phyloP scores from a whole-genome alignment of 2,888 invertebrate species.

The Byasa hedistus region DNA sequence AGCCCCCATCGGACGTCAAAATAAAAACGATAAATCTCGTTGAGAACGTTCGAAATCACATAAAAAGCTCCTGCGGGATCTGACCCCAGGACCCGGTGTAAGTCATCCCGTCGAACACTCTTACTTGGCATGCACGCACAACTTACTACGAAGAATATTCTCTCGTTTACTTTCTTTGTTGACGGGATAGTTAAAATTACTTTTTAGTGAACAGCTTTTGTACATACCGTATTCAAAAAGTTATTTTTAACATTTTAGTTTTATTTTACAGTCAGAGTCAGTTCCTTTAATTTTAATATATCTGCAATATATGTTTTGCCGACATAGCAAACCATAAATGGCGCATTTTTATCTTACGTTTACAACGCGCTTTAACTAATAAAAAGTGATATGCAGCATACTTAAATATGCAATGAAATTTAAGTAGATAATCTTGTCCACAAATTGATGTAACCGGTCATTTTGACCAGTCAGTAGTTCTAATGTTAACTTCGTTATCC shows the following conservation, averaged over 20 bases:
- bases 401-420: no score
- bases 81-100: conserved; percentile 47
- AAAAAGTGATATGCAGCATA: not conserved
- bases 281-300: not conserved
- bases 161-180: conserved; percentile 1
- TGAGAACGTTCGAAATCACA: conserved; percentile 47
- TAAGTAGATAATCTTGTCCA: no score
- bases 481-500: no score
- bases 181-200: conserved; percentile 21
- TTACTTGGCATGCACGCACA: conserved; percentile 30
- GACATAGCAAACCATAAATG: no score
- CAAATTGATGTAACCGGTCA: no score
- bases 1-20: conserved; percentile 53
- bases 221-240: conserved; percentile 6
- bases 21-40: conserved; percentile 53
- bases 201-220: conserved; percentile 12
- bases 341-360: not conserved
- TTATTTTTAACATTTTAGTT: not conserved
- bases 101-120: conserved; percentile 22
- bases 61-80: conserved; percentile 54
- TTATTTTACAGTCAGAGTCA: not conserved
- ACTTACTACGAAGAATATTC: conserved; percentile 29
- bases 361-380: not conserved
- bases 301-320: not conserved
- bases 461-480: no score